A percentile compares a stretch with the other conserved stretches of the same genome.
Conservation (phyloP, 2,888 invertebrate species). For the Fabriciana adippe region DNA sequence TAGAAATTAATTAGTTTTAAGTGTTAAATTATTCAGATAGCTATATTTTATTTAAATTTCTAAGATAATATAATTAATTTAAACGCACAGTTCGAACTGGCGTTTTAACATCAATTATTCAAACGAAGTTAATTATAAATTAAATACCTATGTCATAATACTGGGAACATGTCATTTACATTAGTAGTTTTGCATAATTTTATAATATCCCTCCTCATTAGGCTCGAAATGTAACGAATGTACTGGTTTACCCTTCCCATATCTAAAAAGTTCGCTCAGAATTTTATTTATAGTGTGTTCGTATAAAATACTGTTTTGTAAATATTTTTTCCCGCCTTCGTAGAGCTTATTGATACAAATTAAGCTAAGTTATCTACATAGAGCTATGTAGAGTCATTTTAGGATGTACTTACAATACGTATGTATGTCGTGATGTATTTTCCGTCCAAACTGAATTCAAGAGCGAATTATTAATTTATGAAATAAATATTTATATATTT, state of each 20-base stretch:
- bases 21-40: slow-evolving; percentile 68
- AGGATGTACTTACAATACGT: slow-evolving; percentile 69
- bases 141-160: slow-evolving; percentile 8
- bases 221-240: neutral
- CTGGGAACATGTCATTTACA: slow-evolving; percentile 1
- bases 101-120: slow-evolving; percentile 8
- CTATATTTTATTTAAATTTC: slow-evolving; percentile 29
- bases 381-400: slow-evolving; percentile 59
- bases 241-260: neutral
- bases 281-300: neutral
- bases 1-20: slow-evolving; percentile 62
- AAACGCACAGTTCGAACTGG: slow-evolving; percentile 4
- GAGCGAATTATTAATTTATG: slow-evolving; percentile 53
- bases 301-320: slow-evolving; percentile 31
- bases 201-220: slow-evolving; percentile 9
- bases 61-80: slow-evolving; percentile 15
- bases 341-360: slow-evolving; percentile 38
- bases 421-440: slow-evolving; percentile 63
- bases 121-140: slow-evolving; percentile 13
- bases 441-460: slow-evolving; percentile 63
- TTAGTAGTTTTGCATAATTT: slow-evolving; percentile 20
- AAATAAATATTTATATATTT: slow-evolving; percentile 47
- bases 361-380: slow-evolving; percentile 54
- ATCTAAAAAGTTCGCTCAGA: too few species aligned
- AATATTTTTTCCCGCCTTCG: slow-evolving; percentile 41